Percentiles rank a stretch among this genome's conserved stretches.
Evolutionary conservation across 2,797 vertebrate genomes (phyloP).

Genomic region (Tokudaia tokunoshimensis): DNA sequence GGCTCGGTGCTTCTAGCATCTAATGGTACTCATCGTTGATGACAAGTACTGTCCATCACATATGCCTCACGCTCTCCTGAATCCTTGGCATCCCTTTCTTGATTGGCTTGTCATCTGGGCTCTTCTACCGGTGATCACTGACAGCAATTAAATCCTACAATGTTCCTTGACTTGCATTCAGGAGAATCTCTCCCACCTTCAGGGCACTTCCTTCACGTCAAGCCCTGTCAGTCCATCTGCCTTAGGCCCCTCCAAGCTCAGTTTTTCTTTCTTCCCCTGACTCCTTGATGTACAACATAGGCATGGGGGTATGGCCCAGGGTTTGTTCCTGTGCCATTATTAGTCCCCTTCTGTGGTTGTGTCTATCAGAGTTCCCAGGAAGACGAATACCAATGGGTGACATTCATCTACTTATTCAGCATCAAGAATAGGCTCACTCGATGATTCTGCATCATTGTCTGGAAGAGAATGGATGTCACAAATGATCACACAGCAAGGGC

Average conservation of each 20-base stretch:
- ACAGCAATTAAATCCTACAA: neutral
- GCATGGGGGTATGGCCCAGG: accelerated
- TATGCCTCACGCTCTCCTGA: neutral
- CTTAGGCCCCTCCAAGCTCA: too few species aligned
- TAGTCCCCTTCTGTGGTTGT: too few species aligned
- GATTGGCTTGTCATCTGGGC: accelerated
- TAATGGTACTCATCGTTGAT: neutral
- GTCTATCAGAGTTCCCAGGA: neutral
- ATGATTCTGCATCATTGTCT: neutral
- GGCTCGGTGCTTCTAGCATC: too few species aligned
- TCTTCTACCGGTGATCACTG: too few species aligned
- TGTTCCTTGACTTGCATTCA: neutral
- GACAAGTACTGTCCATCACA: accelerated
- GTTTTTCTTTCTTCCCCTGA: neutral
- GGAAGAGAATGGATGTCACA: neutral
- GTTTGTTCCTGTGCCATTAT: neutral
- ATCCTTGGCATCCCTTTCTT: neutral
- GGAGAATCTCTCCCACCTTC: too few species aligned
- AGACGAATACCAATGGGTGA: neutral
- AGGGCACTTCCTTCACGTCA: neutral
- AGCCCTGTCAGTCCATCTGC: accelerated
- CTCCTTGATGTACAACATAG: neutral
- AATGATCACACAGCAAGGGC: neutral
- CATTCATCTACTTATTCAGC: neutral
- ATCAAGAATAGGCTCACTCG: neutral